Conservation (phyloP, 2,888 invertebrate genomes). For the Endotricha flammealis region DNA sequence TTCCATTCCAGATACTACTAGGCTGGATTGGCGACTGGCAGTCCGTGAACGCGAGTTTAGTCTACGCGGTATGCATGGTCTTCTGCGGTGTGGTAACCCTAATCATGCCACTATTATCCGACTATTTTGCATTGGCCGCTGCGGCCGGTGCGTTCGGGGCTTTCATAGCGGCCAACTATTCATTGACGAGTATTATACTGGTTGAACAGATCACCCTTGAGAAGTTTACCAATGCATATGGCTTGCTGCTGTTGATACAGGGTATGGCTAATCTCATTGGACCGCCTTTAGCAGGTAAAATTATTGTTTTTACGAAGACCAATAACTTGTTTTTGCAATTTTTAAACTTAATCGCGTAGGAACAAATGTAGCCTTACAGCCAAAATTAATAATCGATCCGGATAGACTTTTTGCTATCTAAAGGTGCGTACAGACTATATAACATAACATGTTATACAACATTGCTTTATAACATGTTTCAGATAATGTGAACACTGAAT, state of each 20-base stretch:
- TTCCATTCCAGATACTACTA: constrained; percentile 81
- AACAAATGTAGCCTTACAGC: too few species aligned
- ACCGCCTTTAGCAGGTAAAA: constrained; percentile 92
- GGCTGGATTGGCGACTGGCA: constrained; percentile 93
- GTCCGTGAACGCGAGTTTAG: constrained; percentile 85
- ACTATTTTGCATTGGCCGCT: constrained; percentile 79
- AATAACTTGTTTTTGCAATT: background rate
- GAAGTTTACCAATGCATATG: constrained; percentile 94
- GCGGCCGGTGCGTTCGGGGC: constrained; percentile 90
- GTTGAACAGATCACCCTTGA: constrained; percentile 94
- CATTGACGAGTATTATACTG: constrained; percentile 92
- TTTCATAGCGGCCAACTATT: constrained; percentile 94
- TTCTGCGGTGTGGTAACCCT: constrained; percentile 83
- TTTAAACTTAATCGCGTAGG: too few species aligned
- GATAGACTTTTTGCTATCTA: too few species aligned
- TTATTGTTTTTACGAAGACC: background rate
- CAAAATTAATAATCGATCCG: too few species aligned
- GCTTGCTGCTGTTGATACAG: constrained; percentile 90
- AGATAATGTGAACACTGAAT: too few species aligned
- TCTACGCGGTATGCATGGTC: constrained; percentile 90
- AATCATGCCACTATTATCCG: constrained; percentile 80
- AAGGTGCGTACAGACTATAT: too few species aligned
- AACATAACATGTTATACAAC: too few species aligned
- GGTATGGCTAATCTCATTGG: constrained; percentile 94
- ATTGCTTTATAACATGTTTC: too few species aligned